These are phyloP conservation scores for Melipona beecheii DNA, from an alignment of 2,888 invertebrate genomes.

Conservation along the genomic window DNA sequence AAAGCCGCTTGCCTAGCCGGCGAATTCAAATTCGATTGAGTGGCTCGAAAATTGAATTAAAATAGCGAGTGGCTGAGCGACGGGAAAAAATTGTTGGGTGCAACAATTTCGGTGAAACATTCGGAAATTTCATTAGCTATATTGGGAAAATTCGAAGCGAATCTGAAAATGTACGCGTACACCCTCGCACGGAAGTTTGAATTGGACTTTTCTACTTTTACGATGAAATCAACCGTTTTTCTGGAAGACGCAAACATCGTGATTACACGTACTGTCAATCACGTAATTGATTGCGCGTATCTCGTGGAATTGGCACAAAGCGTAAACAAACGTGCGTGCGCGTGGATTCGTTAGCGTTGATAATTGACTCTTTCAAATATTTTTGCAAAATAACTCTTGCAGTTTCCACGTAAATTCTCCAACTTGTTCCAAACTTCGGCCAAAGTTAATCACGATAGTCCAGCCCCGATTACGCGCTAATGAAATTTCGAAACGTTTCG, in stretches of 20 bases:
- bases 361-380: not conserved
- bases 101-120: not conserved
- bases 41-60: conserved; percentile 20
- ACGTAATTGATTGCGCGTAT: no score
- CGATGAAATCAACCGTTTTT: no score
- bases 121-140: no score
- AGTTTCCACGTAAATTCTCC: not conserved
- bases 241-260: no score
- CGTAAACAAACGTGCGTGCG: no score
- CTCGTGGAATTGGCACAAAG: no score
- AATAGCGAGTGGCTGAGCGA: conserved; percentile 2
- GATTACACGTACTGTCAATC: no score
- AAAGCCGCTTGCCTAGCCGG: not conserved
- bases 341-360: no score
- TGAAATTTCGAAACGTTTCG: not conserved
- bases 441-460: not conserved
- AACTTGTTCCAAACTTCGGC: not conserved
- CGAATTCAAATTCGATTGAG: conserved; percentile 3
- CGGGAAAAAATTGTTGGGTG: not conserved
- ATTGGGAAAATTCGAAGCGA: no score
- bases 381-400: not conserved
- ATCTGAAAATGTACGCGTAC: no score
- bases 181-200: no score
- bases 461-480: not conserved
- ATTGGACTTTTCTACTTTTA: no score